Evolutionary conservation across 2,797 vertebrate species (phyloP).

Genomic region (Mormyrops boulengeri): DNA sequence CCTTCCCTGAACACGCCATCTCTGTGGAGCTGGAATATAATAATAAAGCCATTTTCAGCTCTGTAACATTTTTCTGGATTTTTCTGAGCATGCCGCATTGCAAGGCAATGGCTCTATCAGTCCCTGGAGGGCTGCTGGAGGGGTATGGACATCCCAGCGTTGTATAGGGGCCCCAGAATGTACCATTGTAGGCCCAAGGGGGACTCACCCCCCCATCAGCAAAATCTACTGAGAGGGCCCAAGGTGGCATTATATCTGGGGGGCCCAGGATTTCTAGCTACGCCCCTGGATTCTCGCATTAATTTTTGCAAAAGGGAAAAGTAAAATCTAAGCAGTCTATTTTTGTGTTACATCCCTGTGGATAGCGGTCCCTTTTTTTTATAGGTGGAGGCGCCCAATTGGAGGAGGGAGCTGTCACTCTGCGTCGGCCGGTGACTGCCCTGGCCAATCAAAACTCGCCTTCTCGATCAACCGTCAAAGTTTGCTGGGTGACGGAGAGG

Average conservation of each 20-base stretch:
- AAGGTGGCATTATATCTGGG: not conserved
- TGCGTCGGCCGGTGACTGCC: not conserved
- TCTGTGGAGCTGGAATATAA: not conserved
- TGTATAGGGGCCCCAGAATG: not conserved
- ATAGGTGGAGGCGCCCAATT: not conserved
- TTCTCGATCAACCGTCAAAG: not conserved
- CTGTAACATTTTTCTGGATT: not conserved
- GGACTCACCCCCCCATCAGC: no score
- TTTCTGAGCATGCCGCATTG: not conserved
- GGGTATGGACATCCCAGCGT: not conserved
- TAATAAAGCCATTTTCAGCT: not conserved
- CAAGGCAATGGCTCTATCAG: not conserved
- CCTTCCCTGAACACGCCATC: not conserved
- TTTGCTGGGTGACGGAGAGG: not conserved
- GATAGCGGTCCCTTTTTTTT: not conserved
- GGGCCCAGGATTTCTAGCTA: not conserved
- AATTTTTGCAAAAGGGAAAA: not conserved
- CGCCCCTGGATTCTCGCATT: not conserved
- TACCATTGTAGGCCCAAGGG: not conserved
- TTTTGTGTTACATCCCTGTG: not conserved
- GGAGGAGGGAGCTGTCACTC: not conserved
- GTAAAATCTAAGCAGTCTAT: not conserved
- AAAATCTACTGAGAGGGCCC: not conserved
- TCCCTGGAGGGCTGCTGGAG: not conserved
- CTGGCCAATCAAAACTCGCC: not conserved